These are phyloP conservation scores for Rhamphomyia laevipes DNA, from an alignment of 2,888 invertebrate genomes.

Conservation along the genomic window DNA sequence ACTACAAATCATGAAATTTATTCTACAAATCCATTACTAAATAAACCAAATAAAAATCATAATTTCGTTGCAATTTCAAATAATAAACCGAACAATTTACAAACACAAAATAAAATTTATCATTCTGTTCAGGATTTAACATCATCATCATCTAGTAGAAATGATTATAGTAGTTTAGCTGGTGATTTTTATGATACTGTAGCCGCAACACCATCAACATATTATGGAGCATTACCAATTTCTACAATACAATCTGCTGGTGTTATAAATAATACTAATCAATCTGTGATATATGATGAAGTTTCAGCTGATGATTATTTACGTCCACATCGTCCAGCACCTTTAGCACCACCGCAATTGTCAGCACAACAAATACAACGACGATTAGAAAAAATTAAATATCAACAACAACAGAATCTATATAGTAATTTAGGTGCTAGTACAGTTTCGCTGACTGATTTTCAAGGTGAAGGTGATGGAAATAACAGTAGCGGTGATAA, in stretches of 20 bases:
- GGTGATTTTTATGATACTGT: constrained; percentile 32
- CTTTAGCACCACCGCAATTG: constrained; percentile 41
- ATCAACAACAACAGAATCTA: constrained; percentile 23
- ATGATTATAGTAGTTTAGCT: constrained; percentile 25
- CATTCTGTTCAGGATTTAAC: constrained; percentile 18
- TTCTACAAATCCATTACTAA: not conserved
- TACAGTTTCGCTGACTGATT: constrained; percentile 4
- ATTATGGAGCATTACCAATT: constrained; percentile 32
- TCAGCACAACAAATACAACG: constrained; percentile 38
- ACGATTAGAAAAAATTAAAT: constrained; percentile 32
- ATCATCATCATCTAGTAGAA: constrained; percentile 9
- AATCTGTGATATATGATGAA: constrained; percentile 33
- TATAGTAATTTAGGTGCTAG: constrained; percentile 13
- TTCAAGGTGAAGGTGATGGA: constrained; percentile 20
- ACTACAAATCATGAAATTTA: constrained; percentile 16
- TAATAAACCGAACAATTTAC: constrained; percentile 29
- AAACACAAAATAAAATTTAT: constrained; percentile 21
- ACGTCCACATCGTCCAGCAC: constrained; percentile 50
- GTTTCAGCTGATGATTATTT: constrained; percentile 34
- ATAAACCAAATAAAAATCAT: constrained; percentile 22
- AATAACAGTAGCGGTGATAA: constrained; percentile 11
- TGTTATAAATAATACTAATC: constrained; percentile 18
- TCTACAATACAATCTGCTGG: not conserved
- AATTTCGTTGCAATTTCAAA: constrained; percentile 35
- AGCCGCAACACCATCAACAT: constrained; percentile 28